Evolutionary conservation across 2,797 vertebrate genomes (phyloP).

Genomic region (Brotula barbata): DNA sequence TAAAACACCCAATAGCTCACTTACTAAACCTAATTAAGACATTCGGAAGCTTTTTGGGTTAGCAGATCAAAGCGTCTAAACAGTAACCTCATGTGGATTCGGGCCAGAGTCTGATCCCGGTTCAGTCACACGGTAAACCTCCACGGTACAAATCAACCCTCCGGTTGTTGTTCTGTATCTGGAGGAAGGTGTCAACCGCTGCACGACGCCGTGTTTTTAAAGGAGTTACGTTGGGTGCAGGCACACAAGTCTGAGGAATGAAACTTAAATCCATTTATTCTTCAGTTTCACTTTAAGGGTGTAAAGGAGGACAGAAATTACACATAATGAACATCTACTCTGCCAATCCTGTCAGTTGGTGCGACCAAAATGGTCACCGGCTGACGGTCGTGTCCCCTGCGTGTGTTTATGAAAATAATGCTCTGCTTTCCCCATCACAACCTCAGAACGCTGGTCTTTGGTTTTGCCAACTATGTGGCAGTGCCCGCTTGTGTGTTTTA

Average conservation of each 20-base stretch:
- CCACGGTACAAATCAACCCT: no score
- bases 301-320: conserved; percentile 79
- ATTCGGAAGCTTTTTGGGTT: no score
- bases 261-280: conserved; percentile 76
- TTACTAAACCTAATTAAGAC: no score
- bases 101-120: no score
- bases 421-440: conserved; percentile 70
- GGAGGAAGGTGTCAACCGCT: conserved; percentile 29
- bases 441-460: conserved; percentile 77
- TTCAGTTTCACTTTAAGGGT: conserved; percentile 74
- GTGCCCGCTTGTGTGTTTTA: conserved; percentile 71
- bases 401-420: conserved; percentile 75
- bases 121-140: no score
- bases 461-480: conserved; percentile 72
- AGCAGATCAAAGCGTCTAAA: no score
- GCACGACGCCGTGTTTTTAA: conserved; percentile 44
- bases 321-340: conserved; percentile 78
- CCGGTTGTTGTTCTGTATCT: conserved; percentile 14
- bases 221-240: conserved; percentile 39
- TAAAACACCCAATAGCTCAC: no score
- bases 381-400: conserved; percentile 74
- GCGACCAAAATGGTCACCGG: conserved; percentile 79
- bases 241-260: conserved; percentile 36
- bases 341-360: conserved; percentile 78
- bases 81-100: no score